Evolutionary conservation across 2,113 vertebrate species (phyloP).

Genomic region (Urocynchramus pylzowi): DNA sequence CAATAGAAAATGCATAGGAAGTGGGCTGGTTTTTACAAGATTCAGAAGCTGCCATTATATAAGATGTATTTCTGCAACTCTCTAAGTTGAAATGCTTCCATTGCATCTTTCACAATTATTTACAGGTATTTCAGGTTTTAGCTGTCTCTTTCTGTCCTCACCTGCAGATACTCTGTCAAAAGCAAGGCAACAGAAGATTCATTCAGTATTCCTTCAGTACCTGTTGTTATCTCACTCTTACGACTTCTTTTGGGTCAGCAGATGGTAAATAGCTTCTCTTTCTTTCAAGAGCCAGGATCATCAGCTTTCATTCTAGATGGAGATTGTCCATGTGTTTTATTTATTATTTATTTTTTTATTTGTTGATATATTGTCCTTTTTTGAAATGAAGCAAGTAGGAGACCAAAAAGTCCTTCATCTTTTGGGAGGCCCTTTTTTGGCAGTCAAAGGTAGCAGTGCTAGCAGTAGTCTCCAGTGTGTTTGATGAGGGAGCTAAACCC

Average conservation of each 20-base stretch:
- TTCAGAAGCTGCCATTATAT: background rate
- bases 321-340: background rate
- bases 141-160: background rate
- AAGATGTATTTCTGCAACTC: background rate
- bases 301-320: background rate
- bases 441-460: background rate
- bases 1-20: background rate
- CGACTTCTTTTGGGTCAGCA: background rate
- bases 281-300: background rate
- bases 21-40: background rate
- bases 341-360: background rate
- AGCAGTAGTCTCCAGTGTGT: background rate
- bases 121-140: constrained; percentile 15
- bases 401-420: background rate
- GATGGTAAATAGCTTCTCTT: background rate
- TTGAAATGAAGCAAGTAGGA: background rate
- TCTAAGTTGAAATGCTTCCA: background rate
- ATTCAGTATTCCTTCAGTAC: background rate
- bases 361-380: background rate
- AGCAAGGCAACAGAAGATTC: background rate
- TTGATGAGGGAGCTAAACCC: background rate
- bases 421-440: background rate
- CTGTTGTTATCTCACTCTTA: background rate
- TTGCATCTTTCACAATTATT: background rate
- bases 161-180: background rate